These are phyloP conservation scores for Stichodactyla helianthus DNA, from an alignment of 64 coral and sea anemone species.

Conservation along the genomic window DNA sequence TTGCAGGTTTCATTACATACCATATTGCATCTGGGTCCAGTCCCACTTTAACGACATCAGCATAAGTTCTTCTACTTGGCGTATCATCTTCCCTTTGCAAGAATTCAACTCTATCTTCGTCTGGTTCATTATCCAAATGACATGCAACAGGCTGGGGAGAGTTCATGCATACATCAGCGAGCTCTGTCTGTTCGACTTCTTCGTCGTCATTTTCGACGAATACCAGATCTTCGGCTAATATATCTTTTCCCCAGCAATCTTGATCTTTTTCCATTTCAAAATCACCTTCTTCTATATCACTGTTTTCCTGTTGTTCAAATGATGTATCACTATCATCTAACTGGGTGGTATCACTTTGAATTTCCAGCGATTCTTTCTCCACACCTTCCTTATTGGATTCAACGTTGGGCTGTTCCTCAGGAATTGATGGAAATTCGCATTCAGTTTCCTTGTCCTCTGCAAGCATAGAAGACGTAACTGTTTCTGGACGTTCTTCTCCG, in stretches of 20 bases:
- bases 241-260: conserved; percentile 8
- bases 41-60: neutral
- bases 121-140: neutral
- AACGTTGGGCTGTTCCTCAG: neutral
- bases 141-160: neutral
- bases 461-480: neutral
- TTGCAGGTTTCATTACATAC: neutral
- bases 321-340: neutral
- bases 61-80: neutral
- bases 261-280: neutral
- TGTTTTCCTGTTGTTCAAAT: neutral
- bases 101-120: neutral
- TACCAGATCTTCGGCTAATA: neutral
- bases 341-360: neutral
- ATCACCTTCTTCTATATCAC: neutral
- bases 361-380: neutral
- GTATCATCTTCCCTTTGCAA: neutral
- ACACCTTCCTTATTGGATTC: neutral
- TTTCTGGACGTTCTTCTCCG: neutral
- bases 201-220: neutral
- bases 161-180: neutral
- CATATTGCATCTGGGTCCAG: neutral
- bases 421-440: neutral
- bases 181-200: neutral
- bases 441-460: neutral